Evolutionary conservation across 2,888 invertebrate genomes (phyloP).

Genomic region (Athalia cordata): DNA sequence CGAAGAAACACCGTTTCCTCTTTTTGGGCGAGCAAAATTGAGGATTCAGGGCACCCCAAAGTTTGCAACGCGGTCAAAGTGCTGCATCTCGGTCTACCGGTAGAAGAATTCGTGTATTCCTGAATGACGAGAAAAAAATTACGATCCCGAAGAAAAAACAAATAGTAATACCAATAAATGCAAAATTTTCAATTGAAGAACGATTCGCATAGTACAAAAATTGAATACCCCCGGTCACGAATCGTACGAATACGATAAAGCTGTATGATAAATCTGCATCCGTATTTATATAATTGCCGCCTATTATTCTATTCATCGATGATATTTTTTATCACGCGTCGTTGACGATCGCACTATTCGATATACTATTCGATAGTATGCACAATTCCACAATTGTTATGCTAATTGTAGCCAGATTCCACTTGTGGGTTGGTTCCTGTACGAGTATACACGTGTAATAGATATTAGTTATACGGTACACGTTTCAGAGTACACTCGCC

Average conservation of each 20-base stretch:
- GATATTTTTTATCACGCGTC: slow-evolving; percentile 2
- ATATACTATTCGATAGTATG: slow-evolving; percentile 9
- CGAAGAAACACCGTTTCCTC: slow-evolving; percentile 49
- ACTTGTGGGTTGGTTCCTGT: slow-evolving; percentile 9
- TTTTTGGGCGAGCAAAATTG: slow-evolving; percentile 52
- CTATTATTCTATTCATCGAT: not conserved
- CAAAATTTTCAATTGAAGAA: not conserved
- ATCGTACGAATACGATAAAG: no score
- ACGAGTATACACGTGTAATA: not conserved
- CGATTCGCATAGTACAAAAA: no score
- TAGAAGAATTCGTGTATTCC: slow-evolving; percentile 58
- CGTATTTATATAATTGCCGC: not conserved
- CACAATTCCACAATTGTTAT: slow-evolving; percentile 8
- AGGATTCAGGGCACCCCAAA: slow-evolving; percentile 56
- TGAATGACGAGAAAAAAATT: not conserved
- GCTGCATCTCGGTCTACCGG: slow-evolving; percentile 61
- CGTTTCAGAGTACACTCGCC: no score
- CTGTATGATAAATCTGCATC: no score
- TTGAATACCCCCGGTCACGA: no score
- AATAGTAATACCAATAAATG: not conserved
- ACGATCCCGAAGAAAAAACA: no score
- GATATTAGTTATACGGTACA: not conserved
- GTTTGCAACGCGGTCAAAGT: slow-evolving; percentile 54
- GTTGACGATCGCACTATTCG: not conserved
- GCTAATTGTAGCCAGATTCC: slow-evolving; percentile 5